Evolutionary conservation across 2,888 invertebrate genomes (phyloP).

Genomic region (Anthoptus insignis): DNA sequence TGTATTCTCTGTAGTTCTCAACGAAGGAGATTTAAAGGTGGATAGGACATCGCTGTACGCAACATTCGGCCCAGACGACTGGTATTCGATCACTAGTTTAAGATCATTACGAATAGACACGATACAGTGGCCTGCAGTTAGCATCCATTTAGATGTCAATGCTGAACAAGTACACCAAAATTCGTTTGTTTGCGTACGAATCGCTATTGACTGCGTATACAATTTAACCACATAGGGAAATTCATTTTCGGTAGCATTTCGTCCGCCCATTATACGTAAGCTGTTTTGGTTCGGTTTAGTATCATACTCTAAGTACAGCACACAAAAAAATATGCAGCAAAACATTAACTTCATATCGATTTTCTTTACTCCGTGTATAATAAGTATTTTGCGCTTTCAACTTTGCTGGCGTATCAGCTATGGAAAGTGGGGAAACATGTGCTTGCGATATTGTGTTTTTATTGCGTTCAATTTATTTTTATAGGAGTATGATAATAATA

Average conservation of each 20-base stretch:
- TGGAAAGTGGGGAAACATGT: background rate
- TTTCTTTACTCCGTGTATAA: background rate
- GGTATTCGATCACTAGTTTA: slow-evolving; percentile 7
- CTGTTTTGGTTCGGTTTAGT: background rate
- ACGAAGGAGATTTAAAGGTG: no score
- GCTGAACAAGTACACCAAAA: slow-evolving; percentile 3
- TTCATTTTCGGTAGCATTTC: slow-evolving; percentile 26
- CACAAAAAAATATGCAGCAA: background rate
- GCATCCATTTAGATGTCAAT: slow-evolving; percentile 15
- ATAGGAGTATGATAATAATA: background rate
- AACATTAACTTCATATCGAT: background rate
- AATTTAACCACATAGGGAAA: slow-evolving; percentile 26
- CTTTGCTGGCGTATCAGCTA: background rate
- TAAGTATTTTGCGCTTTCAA: background rate
- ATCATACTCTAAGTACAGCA: background rate
- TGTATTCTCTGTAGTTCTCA: background rate
- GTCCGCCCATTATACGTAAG: slow-evolving; percentile 13
- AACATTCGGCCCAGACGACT: slow-evolving; percentile 4
- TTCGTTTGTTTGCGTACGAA: background rate
- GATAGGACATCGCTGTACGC: slow-evolving; percentile 8
- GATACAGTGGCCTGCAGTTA: slow-evolving; percentile 25
- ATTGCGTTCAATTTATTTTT: background rate
- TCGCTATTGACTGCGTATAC: background rate
- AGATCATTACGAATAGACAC: background rate
- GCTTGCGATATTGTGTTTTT: background rate